phyloP scores from a whole-genome alignment of 2,797 vertebrate genomes.

The Bradypodion pumilum region DNA sequence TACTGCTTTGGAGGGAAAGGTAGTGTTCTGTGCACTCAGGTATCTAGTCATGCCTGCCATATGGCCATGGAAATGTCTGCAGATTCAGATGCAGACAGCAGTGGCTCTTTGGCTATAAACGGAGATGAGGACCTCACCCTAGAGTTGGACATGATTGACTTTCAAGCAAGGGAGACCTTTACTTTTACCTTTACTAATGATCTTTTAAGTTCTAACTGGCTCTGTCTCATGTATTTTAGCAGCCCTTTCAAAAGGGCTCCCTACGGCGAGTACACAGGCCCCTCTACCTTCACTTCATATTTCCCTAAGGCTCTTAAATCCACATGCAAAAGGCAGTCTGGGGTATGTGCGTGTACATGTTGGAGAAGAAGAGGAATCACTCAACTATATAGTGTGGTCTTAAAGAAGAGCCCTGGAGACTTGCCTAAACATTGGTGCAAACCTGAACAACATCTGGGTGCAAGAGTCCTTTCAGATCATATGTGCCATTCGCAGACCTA shows the following conservation, averaged over 20 bases:
- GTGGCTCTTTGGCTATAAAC: too few relatives aligned
- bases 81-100: too few relatives aligned
- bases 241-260: background rate
- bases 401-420: background rate
- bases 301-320: background rate
- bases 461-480: background rate
- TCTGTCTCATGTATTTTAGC: slow-evolving; percentile 39
- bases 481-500: background rate
- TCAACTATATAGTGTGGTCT: background rate
- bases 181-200: too few relatives aligned
- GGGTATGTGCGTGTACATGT: background rate
- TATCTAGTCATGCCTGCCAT: too few relatives aligned
- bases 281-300: background rate
- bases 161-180: too few relatives aligned
- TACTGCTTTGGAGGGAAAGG: too few relatives aligned
- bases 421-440: too few relatives aligned
- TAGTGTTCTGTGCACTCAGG: too few relatives aligned
- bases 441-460: background rate
- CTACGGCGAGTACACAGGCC: background rate
- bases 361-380: background rate
- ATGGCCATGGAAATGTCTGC: too few relatives aligned
- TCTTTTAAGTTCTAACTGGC: slow-evolving; percentile 2
- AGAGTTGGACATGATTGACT: too few relatives aligned
- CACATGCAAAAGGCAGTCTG: background rate
- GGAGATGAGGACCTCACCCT: too few relatives aligned